phyloP scores from a whole-genome alignment of 2,888 invertebrate species.

The Cyrtodaria siliqua region DNA sequence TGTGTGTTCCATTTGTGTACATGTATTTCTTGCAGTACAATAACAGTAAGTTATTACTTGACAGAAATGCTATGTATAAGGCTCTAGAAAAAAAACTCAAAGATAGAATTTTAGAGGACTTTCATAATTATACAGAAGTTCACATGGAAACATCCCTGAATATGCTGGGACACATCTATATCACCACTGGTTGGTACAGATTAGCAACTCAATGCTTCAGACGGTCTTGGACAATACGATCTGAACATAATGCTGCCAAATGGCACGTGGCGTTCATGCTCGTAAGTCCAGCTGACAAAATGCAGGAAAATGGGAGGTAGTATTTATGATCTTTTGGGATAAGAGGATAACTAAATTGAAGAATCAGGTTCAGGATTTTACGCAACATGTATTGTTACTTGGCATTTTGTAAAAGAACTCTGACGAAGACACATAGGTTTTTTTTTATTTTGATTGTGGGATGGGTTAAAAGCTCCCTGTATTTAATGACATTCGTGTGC shows the following conservation, averaged over 20 bases:
- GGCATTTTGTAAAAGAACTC: too few species aligned
- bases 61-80: background rate
- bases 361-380: too few species aligned
- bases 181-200: background rate
- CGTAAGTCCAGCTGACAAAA: too few species aligned
- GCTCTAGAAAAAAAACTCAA: background rate
- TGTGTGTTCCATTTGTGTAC: constrained; percentile 13
- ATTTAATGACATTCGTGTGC: too few species aligned
- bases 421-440: too few species aligned
- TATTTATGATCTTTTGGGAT: too few species aligned
- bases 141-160: constrained; percentile 14
- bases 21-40: constrained; percentile 13
- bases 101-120: background rate
- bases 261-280: background rate
- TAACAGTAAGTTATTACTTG: background rate
- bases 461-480: too few species aligned
- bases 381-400: too few species aligned
- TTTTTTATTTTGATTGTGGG: too few species aligned
- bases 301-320: too few species aligned
- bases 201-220: constrained; percentile 9
- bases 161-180: constrained; percentile 11
- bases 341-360: too few species aligned
- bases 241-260: constrained; percentile 9
- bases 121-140: background rate
- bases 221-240: background rate